These are phyloP conservation scores for Ellobium chinense DNA, from an alignment of 2,888 invertebrate genomes.

Conservation along the genomic window DNA sequence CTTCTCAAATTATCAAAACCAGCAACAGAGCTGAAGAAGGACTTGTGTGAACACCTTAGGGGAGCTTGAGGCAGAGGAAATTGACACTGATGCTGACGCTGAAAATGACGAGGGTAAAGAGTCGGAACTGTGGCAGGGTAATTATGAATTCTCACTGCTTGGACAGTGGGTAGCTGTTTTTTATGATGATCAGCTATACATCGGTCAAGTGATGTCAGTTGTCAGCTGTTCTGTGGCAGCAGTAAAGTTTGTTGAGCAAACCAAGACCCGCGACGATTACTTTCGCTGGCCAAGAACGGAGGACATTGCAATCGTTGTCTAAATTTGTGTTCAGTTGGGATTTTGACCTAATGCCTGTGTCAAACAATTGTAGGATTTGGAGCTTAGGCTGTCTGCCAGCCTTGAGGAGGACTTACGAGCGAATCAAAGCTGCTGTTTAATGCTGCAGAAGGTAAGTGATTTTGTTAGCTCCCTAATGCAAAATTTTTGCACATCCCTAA, in stretches of 20 bases:
- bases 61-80: background rate
- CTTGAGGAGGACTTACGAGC: background rate
- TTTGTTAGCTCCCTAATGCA: background rate
- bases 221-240: background rate
- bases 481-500: background rate
- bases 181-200: conserved; percentile 14
- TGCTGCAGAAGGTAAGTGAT: background rate
- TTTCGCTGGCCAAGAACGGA: conserved; percentile 13
- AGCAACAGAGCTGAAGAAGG: background rate
- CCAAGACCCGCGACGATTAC: background rate
- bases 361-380: background rate
- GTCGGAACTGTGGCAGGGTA: background rate
- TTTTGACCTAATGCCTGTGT: background rate
- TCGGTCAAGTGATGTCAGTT: background rate
- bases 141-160: background rate
- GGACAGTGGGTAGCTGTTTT: conserved; percentile 27
- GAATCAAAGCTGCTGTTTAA: background rate
- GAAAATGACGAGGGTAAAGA: background rate
- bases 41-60: background rate
- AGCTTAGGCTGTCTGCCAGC: background rate
- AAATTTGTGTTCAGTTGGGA: conserved; percentile 5
- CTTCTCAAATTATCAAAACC: background rate
- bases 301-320: conserved; percentile 11
- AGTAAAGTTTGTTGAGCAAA: conserved; percentile 15
- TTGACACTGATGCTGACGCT: background rate